Evolutionary conservation across 2,888 invertebrate genomes (phyloP).

Genomic region (Plebejus argus): DNA sequence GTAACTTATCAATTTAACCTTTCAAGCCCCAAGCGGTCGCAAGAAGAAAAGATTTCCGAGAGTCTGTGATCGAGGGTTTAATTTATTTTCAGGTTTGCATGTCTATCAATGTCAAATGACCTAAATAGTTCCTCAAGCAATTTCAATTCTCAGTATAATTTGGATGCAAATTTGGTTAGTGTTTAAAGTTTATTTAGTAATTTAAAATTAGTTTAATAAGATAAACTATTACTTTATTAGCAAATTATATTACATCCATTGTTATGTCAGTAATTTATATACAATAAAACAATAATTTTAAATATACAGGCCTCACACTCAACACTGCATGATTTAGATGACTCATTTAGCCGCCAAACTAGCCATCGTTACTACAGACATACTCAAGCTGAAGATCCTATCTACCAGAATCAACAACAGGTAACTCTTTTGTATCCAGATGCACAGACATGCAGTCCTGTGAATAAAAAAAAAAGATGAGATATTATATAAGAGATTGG

Average conservation of each 20-base stretch:
- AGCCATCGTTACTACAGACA: conserved; percentile 72
- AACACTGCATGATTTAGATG: conserved; percentile 73
- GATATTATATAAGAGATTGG: too few species aligned
- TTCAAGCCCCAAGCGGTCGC: too few species aligned
- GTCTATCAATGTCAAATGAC: conserved; percentile 80
- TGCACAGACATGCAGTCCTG: too few species aligned
- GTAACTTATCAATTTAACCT: too few species aligned
- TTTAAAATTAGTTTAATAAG: neutral
- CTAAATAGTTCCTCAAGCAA: conserved; percentile 69
- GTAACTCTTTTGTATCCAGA: conserved; percentile 45
- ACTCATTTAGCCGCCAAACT: conserved; percentile 73
- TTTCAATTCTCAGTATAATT: conserved; percentile 69
- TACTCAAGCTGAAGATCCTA: conserved; percentile 68
- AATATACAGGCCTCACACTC: conserved; percentile 67
- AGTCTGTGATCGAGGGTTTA: too few species aligned
- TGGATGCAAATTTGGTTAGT: conserved; percentile 69
- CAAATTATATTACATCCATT: neutral
- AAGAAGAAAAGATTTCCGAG: too few species aligned
- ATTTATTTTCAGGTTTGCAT: conserved; percentile 85
- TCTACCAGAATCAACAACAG: conserved; percentile 78
- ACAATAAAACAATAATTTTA: conserved; percentile 20
- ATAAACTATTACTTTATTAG: neutral
- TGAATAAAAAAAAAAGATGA: too few species aligned
- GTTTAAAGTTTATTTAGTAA: neutral
- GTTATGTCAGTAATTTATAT: neutral